Evolutionary conservation across 1,140 invertebrate genomes (phyloP).

Genomic region (Megathymus violae): DNA sequence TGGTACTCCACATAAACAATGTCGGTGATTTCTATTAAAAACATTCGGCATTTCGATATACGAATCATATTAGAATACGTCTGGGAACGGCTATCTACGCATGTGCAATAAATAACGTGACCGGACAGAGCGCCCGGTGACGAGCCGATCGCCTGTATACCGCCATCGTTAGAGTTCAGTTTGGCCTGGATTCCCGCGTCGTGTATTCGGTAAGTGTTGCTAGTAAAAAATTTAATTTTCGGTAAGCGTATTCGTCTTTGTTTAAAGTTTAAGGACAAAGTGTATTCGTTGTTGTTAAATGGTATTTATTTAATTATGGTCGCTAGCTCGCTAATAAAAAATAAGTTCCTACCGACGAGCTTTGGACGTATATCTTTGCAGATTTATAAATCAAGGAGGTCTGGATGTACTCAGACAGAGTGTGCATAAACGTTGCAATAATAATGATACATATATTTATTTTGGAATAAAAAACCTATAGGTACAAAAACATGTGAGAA

Average conservation of each 20-base stretch:
- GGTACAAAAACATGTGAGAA: too few species aligned
- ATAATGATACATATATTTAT: too few species aligned
- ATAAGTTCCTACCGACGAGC: background rate
- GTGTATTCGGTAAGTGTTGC: slow-evolving; percentile 60
- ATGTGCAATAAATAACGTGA: slow-evolving; percentile 75
- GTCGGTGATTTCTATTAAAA: slow-evolving; percentile 80
- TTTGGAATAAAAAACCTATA: too few species aligned
- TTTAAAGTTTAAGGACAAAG: slow-evolving; percentile 59
- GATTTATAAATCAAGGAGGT: background rate
- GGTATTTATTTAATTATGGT: slow-evolving; percentile 5
- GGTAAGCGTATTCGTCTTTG: slow-evolving; percentile 52
- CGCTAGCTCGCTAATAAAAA: slow-evolving; percentile 17
- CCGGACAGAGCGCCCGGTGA: slow-evolving; percentile 46
- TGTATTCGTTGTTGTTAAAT: slow-evolving; percentile 18
- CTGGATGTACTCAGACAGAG: too few species aligned
- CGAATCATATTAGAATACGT: slow-evolving; percentile 76
- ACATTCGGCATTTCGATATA: slow-evolving; percentile 77
- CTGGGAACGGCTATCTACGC: slow-evolving; percentile 70
- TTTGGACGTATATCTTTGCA: background rate
- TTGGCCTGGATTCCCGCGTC: slow-evolving; percentile 39
- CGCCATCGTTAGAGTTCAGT: slow-evolving; percentile 42
- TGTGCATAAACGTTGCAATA: too few species aligned
- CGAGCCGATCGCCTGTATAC: slow-evolving; percentile 45
- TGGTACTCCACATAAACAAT: slow-evolving; percentile 79
- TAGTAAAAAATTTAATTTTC: slow-evolving; percentile 58